Evolutionary conservation across 1,140 invertebrate species (phyloP), one percentile per base, ranked within the genome.

Genomic region (Vanessa atalanta): DNA sequence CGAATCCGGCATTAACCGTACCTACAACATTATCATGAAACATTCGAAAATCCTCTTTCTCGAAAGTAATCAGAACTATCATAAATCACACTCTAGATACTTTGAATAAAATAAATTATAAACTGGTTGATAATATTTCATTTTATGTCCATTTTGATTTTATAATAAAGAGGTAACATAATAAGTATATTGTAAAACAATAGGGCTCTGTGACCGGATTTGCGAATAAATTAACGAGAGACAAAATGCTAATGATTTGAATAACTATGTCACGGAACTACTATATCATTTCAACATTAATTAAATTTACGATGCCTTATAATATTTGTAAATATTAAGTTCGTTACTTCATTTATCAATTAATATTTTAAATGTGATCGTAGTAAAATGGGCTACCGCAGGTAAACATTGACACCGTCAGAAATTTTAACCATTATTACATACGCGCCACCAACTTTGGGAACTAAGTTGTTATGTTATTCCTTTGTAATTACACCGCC

Each of bases 1-100:
- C 72, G 61, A 75, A 75, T 37, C 73, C 75, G 43, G 53, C 65
- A 73, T 51, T 57, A 72, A 74, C 70, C 57, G 57, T 71, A 37
- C 48, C 11, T 53, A 11, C 20, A 6, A 47, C 15, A 63, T 50
- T 47, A 50, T 63, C 8, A 11, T 60, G 16, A 43, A 50, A 20
- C n/a, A 55, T 55, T 20, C 11, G 4, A 31, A 37, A 61, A 37
- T 13, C 11, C 15, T 23, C 57, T 31, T 68, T 51, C 15, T 43
- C 15, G 11, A 37, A 61, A 61, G 13, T 61, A 61, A 61, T 61
- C 13, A 43, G 31, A 61, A 37, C 26, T 15, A 37, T 31, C 31
- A 61, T 61, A 43, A 61, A 61, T 61, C 20, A 31, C 7, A 15
- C 26, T 37, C 26, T 13, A 12, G 3, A 23, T 51, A 20, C 31